phyloP scores from a whole-genome alignment of 2,113 vertebrate species.

The Myiozetetes cayanensis region DNA sequence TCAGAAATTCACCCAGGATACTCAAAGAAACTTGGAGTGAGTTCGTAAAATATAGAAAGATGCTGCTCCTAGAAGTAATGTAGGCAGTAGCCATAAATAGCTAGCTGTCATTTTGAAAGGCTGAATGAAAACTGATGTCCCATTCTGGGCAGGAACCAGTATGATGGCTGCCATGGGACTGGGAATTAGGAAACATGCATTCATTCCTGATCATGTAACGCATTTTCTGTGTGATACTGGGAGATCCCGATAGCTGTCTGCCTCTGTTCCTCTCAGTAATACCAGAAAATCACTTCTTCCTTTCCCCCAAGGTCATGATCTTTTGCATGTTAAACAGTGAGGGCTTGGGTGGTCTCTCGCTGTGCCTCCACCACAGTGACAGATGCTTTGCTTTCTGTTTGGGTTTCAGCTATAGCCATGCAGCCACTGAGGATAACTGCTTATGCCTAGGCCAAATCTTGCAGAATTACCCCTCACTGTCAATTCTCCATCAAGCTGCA shows the following conservation, averaged over 20 bases:
- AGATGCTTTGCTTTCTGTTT: not conserved
- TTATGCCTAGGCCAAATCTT: not conserved
- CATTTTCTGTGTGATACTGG: not conserved
- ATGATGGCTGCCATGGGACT: not conserved
- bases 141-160: not conserved
- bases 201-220: not conserved
- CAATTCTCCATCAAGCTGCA: not conserved
- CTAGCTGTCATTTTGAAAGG: not conserved
- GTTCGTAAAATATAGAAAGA: constrained; percentile 9
- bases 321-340: not conserved
- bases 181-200: not conserved
- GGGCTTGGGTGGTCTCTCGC: not conserved
- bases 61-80: not conserved
- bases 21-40: not conserved
- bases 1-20: not conserved
- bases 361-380: accelerated
- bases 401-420: not conserved
- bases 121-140: not conserved
- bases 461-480: not conserved
- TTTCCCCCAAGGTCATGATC: not conserved
- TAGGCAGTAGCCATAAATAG: constrained; percentile 3
- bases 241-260: not conserved
- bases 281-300: not conserved
- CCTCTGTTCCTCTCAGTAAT: not conserved
- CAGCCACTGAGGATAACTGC: not conserved